A percentile compares a stretch with the other conserved stretches of the same genome.
Evolutionary conservation across 2,113 vertebrate species (phyloP).

Genomic region (Clinocottus analis): DNA sequence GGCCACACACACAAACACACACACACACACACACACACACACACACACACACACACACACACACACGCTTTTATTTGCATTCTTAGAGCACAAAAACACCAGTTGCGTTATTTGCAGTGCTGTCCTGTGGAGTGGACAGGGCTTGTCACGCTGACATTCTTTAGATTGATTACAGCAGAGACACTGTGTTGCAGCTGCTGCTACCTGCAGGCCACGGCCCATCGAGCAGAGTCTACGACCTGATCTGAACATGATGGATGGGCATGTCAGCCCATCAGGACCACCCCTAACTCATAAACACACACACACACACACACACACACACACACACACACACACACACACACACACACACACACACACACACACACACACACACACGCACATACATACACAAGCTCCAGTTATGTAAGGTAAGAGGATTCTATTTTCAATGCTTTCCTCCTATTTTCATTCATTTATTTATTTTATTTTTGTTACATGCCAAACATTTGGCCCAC

Average conservation of each 20-base stretch:
- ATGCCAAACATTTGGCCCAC: too few relatives aligned
- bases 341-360: slow-evolving; percentile 3
- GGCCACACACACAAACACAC: too few relatives aligned
- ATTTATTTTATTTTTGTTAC: neutral
- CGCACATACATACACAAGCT: too few relatives aligned
- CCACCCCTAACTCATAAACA: slow-evolving; percentile 18
- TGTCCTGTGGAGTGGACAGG: slow-evolving; percentile 8
- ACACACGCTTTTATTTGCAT: slow-evolving; percentile 8
- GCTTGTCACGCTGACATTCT: slow-evolving; percentile 9
- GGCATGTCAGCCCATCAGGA: slow-evolving; percentile 28
- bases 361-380: slow-evolving; percentile 8
- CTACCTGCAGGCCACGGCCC: slow-evolving; percentile 52
- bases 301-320: slow-evolving; percentile 8
- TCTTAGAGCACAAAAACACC: slow-evolving; percentile 1
- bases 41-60: too few relatives aligned
- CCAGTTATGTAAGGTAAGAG: neutral
- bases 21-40: too few relatives aligned
- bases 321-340: slow-evolving; percentile 6
- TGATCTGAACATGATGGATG: slow-evolving; percentile 62
- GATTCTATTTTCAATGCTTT: neutral
- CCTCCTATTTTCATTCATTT: neutral
- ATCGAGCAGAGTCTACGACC: slow-evolving; percentile 43
- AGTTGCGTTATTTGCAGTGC: neutral
- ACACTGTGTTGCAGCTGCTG: slow-evolving; percentile 49
- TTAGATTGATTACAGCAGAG: slow-evolving; percentile 52